Base-by-base conservation (phyloP, 92 coral and sea anemone species). In the Phymanthus crucifer region DNA sequence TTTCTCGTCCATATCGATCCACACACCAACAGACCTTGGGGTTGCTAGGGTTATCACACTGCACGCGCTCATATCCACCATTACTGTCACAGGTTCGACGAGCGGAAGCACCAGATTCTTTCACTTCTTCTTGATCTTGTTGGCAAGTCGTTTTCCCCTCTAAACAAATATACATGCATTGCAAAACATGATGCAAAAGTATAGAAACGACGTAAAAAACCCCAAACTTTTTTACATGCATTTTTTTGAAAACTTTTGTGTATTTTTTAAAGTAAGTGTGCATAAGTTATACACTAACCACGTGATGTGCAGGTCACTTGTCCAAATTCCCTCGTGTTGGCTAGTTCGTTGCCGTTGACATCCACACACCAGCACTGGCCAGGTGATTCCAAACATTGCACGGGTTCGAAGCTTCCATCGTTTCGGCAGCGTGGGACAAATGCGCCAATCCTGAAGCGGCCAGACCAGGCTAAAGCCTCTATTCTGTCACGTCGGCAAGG, bases 331-430 rank as follows among this genome's bases (percentile, higher is more conserved):
- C 92, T 78, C 32, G 98, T 92, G 9, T 79, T 86, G 6, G 79
- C 82, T 73, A 90, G 87, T 81, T 93, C 94, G 72, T 92, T 92
- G 21, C 98, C 98, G 75, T 92, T 83, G 69, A 83, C 79, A 81
- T 95, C 95, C 46, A 95, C 98, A 70, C 98, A 95, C 98, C 98
- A 95, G 70, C 98, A 95, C 86, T 90, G 88, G 29, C 97, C 89
- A 33, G 90, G 86, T 32, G 92, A 78, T 76, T 76, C 76, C 34
- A 90, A 83, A 72, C 98, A 95, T 57, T 95, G 98, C 80, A 93
- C 88, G 31, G 97, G 94, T 11, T 83, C 89, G 82, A 84, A 95
- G 66, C 91, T 90, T 54, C 98, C 98, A 78, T 88, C 93, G 19
- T 87, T 82, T 24, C 90, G 91, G 77, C 98, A 95, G 7, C 84